phyloP scores from a whole-genome alignment of 2,797 vertebrate species.

The Urocyon cinereoargenteus region DNA sequence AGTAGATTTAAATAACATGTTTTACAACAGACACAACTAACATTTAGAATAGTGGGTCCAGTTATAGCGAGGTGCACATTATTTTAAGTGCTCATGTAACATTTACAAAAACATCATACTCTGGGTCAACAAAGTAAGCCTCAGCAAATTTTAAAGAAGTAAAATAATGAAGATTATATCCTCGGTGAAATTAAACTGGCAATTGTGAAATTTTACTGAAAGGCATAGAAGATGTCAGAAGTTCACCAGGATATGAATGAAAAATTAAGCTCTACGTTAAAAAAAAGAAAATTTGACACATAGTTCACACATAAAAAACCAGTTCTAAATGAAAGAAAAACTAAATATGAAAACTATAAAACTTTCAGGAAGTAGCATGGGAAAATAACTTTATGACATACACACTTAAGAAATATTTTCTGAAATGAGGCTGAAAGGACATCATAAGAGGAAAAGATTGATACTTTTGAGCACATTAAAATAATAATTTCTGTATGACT shows the following conservation, averaged over 20 bases:
- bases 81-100: not conserved
- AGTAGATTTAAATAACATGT: not conserved
- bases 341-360: not conserved
- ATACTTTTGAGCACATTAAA: not conserved
- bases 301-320: not conserved
- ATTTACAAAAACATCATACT: not conserved
- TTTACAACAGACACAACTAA: not conserved
- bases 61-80: not conserved
- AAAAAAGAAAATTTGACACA: not conserved
- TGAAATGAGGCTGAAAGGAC: not conserved
- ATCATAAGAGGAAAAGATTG: not conserved
- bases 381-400: not conserved
- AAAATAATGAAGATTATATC: not conserved
- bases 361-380: not conserved
- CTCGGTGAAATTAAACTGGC: slow-evolving; percentile 7
- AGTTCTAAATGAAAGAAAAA: slow-evolving; percentile 33
- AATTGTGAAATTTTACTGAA: not conserved
- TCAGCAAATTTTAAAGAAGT: not conserved
- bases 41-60: not conserved
- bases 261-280: not conserved
- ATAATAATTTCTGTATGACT: not conserved
- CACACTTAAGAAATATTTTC: not conserved
- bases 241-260: not conserved
- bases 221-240: not conserved
- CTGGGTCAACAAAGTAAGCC: not conserved